phyloP scores from a whole-genome alignment of 2,113 vertebrate genomes.

The Cyanoramphus novaezelandiae region DNA sequence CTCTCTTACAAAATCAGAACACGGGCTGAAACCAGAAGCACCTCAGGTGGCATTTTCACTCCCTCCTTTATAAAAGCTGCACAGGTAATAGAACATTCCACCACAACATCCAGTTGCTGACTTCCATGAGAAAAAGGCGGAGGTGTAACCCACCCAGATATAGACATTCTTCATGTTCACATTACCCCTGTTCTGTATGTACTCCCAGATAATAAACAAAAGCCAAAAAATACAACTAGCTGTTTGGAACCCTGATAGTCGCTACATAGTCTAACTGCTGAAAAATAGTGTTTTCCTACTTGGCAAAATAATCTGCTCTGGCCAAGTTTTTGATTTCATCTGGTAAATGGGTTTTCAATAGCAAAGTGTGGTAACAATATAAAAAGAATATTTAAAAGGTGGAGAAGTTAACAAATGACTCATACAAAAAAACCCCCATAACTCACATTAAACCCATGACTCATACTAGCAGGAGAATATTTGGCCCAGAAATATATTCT shows the following conservation, averaged over 20 bases:
- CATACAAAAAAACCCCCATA: neutral
- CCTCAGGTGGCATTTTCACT: neutral
- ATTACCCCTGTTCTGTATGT: neutral
- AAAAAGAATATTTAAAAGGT: neutral
- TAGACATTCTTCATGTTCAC: neutral
- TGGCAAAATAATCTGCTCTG: neutral
- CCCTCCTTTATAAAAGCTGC: neutral
- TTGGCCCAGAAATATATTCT: slow-evolving; percentile 35
- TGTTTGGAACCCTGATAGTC: neutral
- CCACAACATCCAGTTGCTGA: neutral
- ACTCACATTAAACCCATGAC: slow-evolving; percentile 23
- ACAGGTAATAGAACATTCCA: neutral
- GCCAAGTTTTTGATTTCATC: neutral
- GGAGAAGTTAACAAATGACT: slow-evolving; percentile 26
- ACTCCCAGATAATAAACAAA: neutral
- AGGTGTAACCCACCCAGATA: neutral
- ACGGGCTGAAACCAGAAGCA: neutral
- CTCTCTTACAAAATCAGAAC: neutral
- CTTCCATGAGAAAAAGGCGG: neutral
- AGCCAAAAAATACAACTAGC: neutral
- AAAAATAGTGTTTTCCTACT: neutral
- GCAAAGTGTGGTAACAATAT: neutral
- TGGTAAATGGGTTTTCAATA: neutral
- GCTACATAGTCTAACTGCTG: neutral
- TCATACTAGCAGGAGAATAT: slow-evolving; percentile 41